A percentile compares a stretch with the other conserved stretches of the same genome.
phyloP scores from a whole-genome alignment of 2,797 vertebrate genomes.

The Limnodromus scolopaceus region DNA sequence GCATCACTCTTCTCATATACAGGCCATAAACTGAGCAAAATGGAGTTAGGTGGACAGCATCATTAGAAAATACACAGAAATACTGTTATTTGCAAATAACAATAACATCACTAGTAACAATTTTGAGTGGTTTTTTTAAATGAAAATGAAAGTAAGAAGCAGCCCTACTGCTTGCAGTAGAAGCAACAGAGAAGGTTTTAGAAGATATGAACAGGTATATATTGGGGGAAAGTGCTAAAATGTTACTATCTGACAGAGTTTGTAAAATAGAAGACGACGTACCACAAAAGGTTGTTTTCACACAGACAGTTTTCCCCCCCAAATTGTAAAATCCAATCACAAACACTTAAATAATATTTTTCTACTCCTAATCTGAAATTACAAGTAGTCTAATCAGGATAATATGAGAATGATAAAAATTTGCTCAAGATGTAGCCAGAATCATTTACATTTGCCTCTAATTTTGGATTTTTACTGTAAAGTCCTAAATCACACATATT shows the following conservation, averaged over 20 bases:
- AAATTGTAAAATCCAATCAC: not conserved
- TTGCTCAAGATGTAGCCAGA: not conserved
- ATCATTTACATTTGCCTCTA: not conserved
- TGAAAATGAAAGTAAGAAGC: not conserved
- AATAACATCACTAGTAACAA: not conserved
- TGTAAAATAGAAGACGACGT: not conserved
- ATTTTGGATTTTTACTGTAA: not conserved
- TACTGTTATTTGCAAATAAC: not conserved
- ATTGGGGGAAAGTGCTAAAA: not conserved
- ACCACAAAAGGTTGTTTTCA: not conserved
- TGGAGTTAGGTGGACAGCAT: not conserved
- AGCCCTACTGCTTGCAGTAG: too few species aligned
- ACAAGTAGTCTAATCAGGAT: not conserved
- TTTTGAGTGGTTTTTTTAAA: not conserved
- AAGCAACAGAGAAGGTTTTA: not conserved
- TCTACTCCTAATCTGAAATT: not conserved
- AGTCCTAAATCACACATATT: not conserved
- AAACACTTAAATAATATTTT: not conserved
- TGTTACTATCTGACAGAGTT: not conserved
- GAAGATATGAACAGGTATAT: not conserved
- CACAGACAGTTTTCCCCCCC: fast-evolving
- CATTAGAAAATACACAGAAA: not conserved
- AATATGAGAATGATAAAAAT: not conserved
- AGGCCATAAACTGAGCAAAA: not conserved
- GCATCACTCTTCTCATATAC: not conserved